Evolutionary conservation across 2,888 invertebrate genomes (phyloP), one percentile per base, ranked within the genome.

Genomic region (Alsophila aescularia): DNA sequence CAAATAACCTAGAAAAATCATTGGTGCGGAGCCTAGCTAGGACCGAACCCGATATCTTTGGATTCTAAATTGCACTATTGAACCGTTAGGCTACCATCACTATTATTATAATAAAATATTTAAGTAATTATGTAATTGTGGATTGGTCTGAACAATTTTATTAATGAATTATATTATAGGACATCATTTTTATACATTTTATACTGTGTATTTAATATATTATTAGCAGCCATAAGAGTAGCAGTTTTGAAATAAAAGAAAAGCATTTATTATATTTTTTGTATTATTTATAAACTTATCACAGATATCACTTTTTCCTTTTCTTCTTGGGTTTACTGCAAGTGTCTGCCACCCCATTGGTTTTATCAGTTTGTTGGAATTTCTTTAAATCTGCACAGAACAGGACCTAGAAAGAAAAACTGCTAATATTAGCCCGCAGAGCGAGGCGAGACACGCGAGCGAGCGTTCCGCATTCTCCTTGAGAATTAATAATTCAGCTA

Each of bases 381-480:
- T 94, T 93, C 86, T 95, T 94, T 52, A 97, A 84, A 78, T 96
- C 96, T n/a, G 96, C 95, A 81, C 96, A 95, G 81, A 96, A 96
- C 36, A 96, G 80, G 8, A 96, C 93, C 96, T 96, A 77, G 4
- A 93, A 24, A 16, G 16, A 41, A 31, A 21, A 34, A 29, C 5
- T 29, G 8, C 10, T 7, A 24, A 5, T 24, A 1, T 24, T 24
- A 24, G 24, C n/a, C n/a, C n/a, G n/a, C n/a, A n/a, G n/a, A n/a
- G n/a, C n/a, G n/a, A n/a, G n/a, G n/a, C n/a, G n/a, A n/a, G n/a
- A n/a, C n/a, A n/a, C n/a, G n/a, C n/a, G n/a, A n/a, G n/a, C n/a
- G n/a, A n/a, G n/a, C n/a, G n/a, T n/a, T n/a, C n/a, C n/a, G n/a
- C n/a, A n/a, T n/a, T n/a, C n/a, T n/a, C n/a, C n/a, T n/a, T n/a